Evolutionary conservation across 2,888 invertebrate genomes (phyloP), one percentile per base, ranked within the genome.

Genomic region (Margaritifera margaritifera): DNA sequence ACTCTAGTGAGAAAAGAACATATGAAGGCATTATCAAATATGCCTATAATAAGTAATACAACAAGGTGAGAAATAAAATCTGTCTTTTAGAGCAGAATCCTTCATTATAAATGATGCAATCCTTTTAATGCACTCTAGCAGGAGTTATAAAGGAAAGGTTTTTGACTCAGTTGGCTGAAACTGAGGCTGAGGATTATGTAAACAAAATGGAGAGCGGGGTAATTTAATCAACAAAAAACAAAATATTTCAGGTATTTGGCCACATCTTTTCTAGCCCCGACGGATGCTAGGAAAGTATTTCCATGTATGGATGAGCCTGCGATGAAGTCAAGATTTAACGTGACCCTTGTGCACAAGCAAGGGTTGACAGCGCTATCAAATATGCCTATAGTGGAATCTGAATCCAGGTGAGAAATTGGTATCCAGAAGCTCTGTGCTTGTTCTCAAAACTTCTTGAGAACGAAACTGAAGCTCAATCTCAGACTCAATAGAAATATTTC

Each of bases 231-330:
- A 42, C 42, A 42, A 42, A 42, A 31, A 8, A 42, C 4, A 15
- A 42, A 42, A 42, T 42, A 42, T 42, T 42, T 15, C 15, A 80
- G 80, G 1, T 77, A 79, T 68, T 94, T 97, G 87, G 96, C 95
- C 18, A 95, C 96, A 0, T 94, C 96, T 15, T 81, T 84, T 90
- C 96, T 98, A 86, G 96, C 98, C 89, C 96, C 97, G 0, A 97
- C 97, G 0, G 95, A 95, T 89, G 97, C 98, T 0, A 93, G 98
- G 27, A 93, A 94, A 90, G 94, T 96, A 0, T 97, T 96, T 89
- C 98, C 98, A 0, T 98, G 98, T 87, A 96, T 98, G 86, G 98
- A 98, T 90, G 97, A 97, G 85, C 98, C 89, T 6, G 81, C 93
- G 52, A 93, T 96, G 88, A 97, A 97, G 91, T 96, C 97, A 0